These are phyloP conservation scores for Chaenodraco wilsoni DNA, from an alignment of 2,797 vertebrate genomes.

Conservation along the genomic window DNA sequence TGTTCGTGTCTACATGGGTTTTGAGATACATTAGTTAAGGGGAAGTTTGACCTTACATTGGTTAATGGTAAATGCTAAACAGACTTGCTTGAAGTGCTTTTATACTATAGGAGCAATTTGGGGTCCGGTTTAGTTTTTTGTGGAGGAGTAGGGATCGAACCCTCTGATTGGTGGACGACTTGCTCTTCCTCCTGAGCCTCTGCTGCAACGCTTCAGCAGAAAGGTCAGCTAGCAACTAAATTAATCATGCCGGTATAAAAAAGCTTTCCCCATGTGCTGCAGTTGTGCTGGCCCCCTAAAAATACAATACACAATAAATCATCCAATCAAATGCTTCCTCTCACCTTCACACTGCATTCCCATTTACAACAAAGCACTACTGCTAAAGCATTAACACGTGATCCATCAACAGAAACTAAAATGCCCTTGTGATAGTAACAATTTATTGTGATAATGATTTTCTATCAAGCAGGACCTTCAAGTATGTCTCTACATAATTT, in stretches of 20 bases:
- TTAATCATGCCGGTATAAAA: constrained; percentile 1
- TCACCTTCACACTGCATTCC: constrained; percentile 4
- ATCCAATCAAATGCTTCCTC: neutral
- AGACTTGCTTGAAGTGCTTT: too few relatives aligned
- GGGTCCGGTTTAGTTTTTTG: too few relatives aligned
- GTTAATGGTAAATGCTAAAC: too few relatives aligned
- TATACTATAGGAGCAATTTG: too few relatives aligned
- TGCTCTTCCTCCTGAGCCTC: too few relatives aligned
- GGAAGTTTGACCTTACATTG: neutral
- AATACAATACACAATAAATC: constrained; percentile 4
- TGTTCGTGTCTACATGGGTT: neutral
- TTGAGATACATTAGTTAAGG: constrained; percentile 6
- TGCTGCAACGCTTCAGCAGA: neutral
- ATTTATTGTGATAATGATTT: constrained; percentile 23
- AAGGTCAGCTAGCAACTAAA: constrained; percentile 12
- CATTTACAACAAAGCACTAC: neutral
- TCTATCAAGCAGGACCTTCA: neutral
- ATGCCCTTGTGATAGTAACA: neutral
- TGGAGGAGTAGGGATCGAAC: too few relatives aligned
- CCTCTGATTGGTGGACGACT: too few relatives aligned
- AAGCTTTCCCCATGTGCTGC: neutral
- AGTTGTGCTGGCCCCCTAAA: neutral
- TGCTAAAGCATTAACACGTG: neutral
- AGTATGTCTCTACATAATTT: constrained; percentile 2
- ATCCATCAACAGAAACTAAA: neutral